These are phyloP conservation scores for Colinus virginianus DNA, from an alignment of 2,113 vertebrate species.

Conservation along the genomic window DNA sequence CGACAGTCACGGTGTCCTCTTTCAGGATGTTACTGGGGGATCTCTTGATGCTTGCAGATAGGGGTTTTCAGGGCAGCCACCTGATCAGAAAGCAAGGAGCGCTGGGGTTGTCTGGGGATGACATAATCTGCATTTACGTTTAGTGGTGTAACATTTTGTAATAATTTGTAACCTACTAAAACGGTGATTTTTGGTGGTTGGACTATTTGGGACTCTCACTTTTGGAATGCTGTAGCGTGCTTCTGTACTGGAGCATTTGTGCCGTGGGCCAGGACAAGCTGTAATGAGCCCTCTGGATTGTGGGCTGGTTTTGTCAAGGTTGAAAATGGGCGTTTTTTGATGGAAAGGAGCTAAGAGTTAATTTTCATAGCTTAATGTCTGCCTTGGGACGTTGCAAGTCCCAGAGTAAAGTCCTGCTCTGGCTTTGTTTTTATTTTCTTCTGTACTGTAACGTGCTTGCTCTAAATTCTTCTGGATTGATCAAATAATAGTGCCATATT, in stretches of 20 bases:
- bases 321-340: neutral
- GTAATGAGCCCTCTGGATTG: neutral
- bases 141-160: neutral
- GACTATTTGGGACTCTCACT: neutral
- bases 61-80: neutral
- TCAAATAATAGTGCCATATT: neutral
- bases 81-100: neutral
- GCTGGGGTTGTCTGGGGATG: neutral
- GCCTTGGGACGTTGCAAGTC: neutral
- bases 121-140: neutral
- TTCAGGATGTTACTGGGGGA: conserved; percentile 51
- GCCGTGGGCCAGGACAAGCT: neutral
- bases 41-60: conserved; percentile 57
- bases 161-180: neutral
- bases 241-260: neutral
- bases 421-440: neutral
- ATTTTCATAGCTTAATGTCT: neutral
- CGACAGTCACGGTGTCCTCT: conserved; percentile 24
- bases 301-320: neutral
- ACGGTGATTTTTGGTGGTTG: neutral
- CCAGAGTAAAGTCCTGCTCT: neutral
- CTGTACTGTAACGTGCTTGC: neutral
- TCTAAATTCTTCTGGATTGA: neutral
- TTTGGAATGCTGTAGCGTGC: neutral
- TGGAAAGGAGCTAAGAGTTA: neutral